Evolutionary conservation across 2,797 vertebrate genomes (phyloP).

Genomic region (Sus cebifrons): DNA sequence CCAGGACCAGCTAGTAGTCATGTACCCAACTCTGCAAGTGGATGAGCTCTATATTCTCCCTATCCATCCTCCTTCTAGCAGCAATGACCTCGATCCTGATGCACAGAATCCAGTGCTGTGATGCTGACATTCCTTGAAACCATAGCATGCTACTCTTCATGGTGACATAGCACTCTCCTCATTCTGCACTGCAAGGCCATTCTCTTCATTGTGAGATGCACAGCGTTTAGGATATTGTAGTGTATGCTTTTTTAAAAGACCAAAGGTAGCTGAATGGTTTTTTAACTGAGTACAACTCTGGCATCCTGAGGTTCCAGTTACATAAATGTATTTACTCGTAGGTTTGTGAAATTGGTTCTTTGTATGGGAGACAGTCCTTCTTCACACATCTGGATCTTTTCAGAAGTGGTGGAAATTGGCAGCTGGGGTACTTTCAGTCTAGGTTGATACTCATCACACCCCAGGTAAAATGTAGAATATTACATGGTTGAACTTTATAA

Average conservation of each 20-base stretch:
- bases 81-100: slow-evolving; percentile 95
- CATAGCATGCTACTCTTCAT: slow-evolving; percentile 89
- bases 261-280: slow-evolving; percentile 85
- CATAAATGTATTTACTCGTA: slow-evolving; percentile 89
- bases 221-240: slow-evolving; percentile 88
- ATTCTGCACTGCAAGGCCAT: slow-evolving; percentile 88
- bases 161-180: slow-evolving; percentile 85
- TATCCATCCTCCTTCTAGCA: slow-evolving; percentile 93
- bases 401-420: slow-evolving; percentile 71
- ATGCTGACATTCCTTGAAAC: slow-evolving; percentile 80
- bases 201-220: slow-evolving; percentile 88
- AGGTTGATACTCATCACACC: slow-evolving; percentile 7
- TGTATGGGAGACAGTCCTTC: slow-evolving; percentile 86
- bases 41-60: slow-evolving; percentile 98
- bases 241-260: slow-evolving; percentile 87
- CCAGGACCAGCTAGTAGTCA: slow-evolving; percentile 97
- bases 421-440: slow-evolving; percentile 63
- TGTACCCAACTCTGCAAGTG: slow-evolving; percentile 97
- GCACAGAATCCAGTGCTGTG: slow-evolving; percentile 95
- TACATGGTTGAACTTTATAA: slow-evolving; percentile 91
- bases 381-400: slow-evolving; percentile 82
- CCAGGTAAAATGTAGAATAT: slow-evolving; percentile 28
- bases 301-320: slow-evolving; percentile 87
- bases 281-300: slow-evolving; percentile 82
- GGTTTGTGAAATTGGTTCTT: slow-evolving; percentile 90